A percentile compares a stretch with the other conserved stretches of the same genome.
Evolutionary conservation across 2,888 invertebrate species (phyloP).

Genomic region (Meiosimyza decipiens): DNA sequence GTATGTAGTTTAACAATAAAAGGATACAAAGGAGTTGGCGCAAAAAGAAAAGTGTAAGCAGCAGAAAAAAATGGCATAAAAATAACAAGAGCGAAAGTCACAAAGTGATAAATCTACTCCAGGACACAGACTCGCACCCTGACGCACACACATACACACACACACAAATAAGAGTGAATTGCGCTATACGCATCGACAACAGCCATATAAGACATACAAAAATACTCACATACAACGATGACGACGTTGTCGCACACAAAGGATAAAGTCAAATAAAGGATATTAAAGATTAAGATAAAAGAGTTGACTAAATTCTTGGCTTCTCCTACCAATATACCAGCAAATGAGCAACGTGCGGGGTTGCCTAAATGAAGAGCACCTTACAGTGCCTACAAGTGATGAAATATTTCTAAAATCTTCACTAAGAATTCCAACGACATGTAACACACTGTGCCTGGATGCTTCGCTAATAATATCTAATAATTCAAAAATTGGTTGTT

Average conservation of each 20-base stretch:
- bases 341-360: too few species aligned
- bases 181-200: background rate
- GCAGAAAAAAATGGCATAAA: constrained; percentile 30
- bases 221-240: background rate
- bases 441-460: too few species aligned
- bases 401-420: too few species aligned
- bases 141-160: constrained; percentile 14
- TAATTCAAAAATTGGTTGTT: too few species aligned
- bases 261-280: constrained; percentile 46
- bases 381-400: too few species aligned
- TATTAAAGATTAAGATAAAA: constrained; percentile 60
- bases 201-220: background rate
- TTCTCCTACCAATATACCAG: background rate
- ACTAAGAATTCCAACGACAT: too few species aligned
- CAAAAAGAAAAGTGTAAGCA: constrained; percentile 30
- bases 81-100: constrained; percentile 44
- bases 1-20: constrained; percentile 9
- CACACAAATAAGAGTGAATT: background rate
- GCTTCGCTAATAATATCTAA: too few species aligned
- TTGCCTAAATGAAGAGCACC: too few species aligned
- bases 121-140: constrained; percentile 34
- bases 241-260: background rate
- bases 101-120: constrained; percentile 58
- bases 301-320: constrained; percentile 44
- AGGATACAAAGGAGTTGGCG: constrained; percentile 15